Evolutionary conservation across 1,140 invertebrate species (phyloP), one percentile per base, ranked within the genome.

Genomic region (Popillia japonica): DNA sequence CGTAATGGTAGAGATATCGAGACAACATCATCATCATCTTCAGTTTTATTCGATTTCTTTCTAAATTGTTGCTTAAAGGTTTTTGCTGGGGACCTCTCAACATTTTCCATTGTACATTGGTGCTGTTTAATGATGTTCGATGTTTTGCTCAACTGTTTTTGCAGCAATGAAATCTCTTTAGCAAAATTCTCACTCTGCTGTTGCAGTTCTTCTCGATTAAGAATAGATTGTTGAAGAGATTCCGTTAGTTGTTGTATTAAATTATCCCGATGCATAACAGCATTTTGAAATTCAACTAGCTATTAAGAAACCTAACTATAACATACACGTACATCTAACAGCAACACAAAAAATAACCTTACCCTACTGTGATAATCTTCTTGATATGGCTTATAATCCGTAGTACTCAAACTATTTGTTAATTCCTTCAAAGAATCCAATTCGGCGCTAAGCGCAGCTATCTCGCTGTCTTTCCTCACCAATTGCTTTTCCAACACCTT

Each of bases 221-320:
- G 83, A 9, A 91, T 85, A 1, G 90, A 89, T 78, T 91, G 89
- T 82, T 90, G 88, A 78, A 93, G 86, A 22, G 90, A 90, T 77
- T 92, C 87, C 42, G 87, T 90, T 6, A 93, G 86, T 83, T 92
- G 89, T 76, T 89, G 86, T 55, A 94, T 89, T 82, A 91, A 86
- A 78, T 89, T 88, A 79, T 91, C 88, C 73, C 89, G 90, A 34
- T 90, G 88, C 0, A 85, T 82, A 27, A 92, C 86, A 81, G 90
- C 90, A 80, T 87, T 85, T 85, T 91, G 90, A 82, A 90, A 90
- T 83, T 92, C 90, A 79, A 90, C 84, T 79, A 90, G 88, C 91
- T 92, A 85, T 84, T n/a, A n/a, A 90, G 14, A 40, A 27, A 61
- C 27, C 27, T 34, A 34, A 34, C 2, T 34, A 34, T 34, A 34